A percentile compares a stretch with the other conserved stretches of the same genome.
Conservation (phyloP, 1,140 invertebrate genomes). For the Nephila pilipes region DNA sequence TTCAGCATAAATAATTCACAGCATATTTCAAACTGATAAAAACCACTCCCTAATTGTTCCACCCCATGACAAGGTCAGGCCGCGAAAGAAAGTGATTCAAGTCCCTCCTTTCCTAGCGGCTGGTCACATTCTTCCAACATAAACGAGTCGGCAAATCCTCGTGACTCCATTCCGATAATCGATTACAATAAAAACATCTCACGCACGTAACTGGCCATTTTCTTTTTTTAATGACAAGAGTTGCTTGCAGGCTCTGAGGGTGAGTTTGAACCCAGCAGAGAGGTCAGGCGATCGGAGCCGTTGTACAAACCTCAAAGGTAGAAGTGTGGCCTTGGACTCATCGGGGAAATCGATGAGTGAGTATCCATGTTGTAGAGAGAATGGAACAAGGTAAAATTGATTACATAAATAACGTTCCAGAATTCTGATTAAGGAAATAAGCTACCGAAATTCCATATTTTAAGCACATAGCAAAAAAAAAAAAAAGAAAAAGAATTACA, state of each 20-base stretch:
- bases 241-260: neutral
- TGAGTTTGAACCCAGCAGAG: neutral
- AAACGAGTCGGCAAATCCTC: neutral
- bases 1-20: neutral
- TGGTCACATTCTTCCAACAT: neutral
- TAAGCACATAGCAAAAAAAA: no score
- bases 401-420: no score
- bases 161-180: constrained; percentile 34
- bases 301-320: neutral
- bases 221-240: constrained; percentile 4
- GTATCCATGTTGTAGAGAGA: neutral
- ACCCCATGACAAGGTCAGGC: constrained; percentile 9
- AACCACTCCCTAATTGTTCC: constrained; percentile 25
- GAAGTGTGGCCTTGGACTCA: neutral
- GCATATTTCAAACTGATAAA: neutral
- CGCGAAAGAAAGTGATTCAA: constrained; percentile 4
- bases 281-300: neutral
- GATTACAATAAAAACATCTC: constrained; percentile 37
- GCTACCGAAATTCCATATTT: no score
- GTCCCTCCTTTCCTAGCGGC: neutral
- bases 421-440: no score
- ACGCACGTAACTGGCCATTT: constrained; percentile 18
- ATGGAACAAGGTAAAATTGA: no score
- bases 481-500: no score
- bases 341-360: neutral